Base-by-base conservation (phyloP, 2,113 vertebrate genomes). In the Elgaria multicarinata region DNA sequence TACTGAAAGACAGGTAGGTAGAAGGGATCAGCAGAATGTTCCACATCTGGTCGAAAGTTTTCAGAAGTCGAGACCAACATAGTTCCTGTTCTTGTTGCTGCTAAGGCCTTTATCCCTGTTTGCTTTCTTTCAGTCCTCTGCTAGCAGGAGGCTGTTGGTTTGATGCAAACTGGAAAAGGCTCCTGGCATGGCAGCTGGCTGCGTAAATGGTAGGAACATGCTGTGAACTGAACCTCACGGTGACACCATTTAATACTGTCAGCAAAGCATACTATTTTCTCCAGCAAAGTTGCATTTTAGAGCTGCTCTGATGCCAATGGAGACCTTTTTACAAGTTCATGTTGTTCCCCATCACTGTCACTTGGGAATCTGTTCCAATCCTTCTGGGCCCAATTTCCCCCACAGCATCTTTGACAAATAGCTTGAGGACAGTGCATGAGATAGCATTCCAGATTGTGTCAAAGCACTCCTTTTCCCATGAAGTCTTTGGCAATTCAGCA, bases 151-250 rank as follows among this genome's bases (percentile, higher is more conserved):
- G n/a, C 36, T 75, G 53, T 62, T 86, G 84, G 84, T 62, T 55
- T 75, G 84, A 39, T 86, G n/a, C 53, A 58, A 72, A 83, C 58
- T 92, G 94, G 91, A 89, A 95, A 77, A 77, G 44, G 71, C 75
- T 93, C 82, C 75, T 20, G 0, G 88, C 67, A 22, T 1, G 24
- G 88, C 94, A 94, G 78, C 81, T 92, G 8, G 55, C 92, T 86
- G 50, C 36, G 69, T 62, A 42, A 28, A 69, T 78, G 20, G 77
- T 53, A 72, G 86, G 87, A 94, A 50, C 53, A 77, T 87, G 6
- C 39, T 91, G 90, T 85, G 83, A 94, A 90, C 76, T 83, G 93
- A 93, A 89, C 77, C 89, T 86, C 62, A 46, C 24, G 33, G 42
- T 87, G 62, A 66, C 20, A 66, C 62, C 62, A 39, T 87, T 91